phyloP scores from a whole-genome alignment of 2,797 vertebrate genomes.

The Pampus argenteus region DNA sequence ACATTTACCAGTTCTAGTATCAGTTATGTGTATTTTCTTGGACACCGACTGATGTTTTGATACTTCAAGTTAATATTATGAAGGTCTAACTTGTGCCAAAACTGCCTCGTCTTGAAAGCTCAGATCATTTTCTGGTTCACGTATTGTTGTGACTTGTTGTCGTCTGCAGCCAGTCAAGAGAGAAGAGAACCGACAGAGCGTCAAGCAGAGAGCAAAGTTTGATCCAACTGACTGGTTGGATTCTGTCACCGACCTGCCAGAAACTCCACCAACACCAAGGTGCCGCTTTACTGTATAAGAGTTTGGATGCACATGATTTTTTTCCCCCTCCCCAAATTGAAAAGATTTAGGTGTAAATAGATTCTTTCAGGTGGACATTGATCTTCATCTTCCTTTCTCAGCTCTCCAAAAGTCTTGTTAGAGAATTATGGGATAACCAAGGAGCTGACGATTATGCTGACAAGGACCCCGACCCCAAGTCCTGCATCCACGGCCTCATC shows the following conservation, averaged over 20 bases:
- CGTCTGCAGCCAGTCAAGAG: neutral
- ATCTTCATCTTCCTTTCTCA: constrained; percentile 28
- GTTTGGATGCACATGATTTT: neutral
- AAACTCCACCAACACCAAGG: constrained; percentile 39
- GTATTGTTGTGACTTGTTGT: neutral
- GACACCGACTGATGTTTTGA: too few species aligned
- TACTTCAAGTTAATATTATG: too few species aligned
- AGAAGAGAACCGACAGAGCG: neutral
- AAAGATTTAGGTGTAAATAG: neutral
- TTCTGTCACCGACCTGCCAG: constrained; percentile 24
- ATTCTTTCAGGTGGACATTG: neutral
- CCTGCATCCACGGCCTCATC: constrained; percentile 1
- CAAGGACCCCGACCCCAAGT: constrained; percentile 34
- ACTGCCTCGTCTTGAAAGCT: neutral
- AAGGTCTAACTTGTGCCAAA: neutral
- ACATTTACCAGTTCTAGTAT: too few species aligned
- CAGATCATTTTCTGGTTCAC: neutral
- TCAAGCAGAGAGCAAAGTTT: constrained; percentile 52
- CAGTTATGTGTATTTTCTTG: too few species aligned
- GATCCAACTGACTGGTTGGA: constrained; percentile 70
- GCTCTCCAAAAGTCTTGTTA: constrained; percentile 38
- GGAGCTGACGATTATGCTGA: constrained; percentile 57
- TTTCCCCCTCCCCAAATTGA: neutral
- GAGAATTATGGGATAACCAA: constrained; percentile 54
- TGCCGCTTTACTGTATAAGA: neutral